Evolutionary conservation across 2,113 vertebrate species (phyloP), one percentile per base, ranked within the genome.

Genomic region (Phaethon lepturus): DNA sequence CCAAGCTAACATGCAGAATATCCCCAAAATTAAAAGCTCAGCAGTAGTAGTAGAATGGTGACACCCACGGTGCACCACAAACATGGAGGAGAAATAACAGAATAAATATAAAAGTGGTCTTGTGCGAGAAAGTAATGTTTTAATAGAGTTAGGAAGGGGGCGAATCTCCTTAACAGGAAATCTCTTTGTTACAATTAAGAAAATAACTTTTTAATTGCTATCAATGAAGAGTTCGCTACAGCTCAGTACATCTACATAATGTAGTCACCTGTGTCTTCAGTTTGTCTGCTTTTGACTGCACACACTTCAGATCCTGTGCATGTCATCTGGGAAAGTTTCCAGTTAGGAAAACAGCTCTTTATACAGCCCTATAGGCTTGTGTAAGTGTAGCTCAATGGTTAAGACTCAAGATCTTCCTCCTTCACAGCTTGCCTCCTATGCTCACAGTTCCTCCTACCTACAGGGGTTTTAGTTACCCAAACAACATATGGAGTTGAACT

Each of bases 61-160:
- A 68, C 38, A 73, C 3, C 10, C 44, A 64, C 2, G 2, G 28
- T 18, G 31, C 0, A 0, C 20, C 13, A 25, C 13, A 53, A 49
- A 95, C 73, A 45, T 5, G 9, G 15, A 80, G 10, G 4, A 31
- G 18, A 68, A 79, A n/a, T 28, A 13, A 28, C 24, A 50, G 67
- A 68, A 56, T 13, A 28, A 10, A 68, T 62, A 29, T 9, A 22
- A 49, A 71, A 64, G 4, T 8, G 69, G 9, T 20, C 35, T 16
- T 66, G 13, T 12, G 31, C 45, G n/a, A 78, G 45, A 86, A 86
- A 55, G 22, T 8, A 35, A 82, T 16, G 13, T 50, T 64, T 40
- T 68, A 63, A 62, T 2, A 76, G 20, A 6, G 20, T 59, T 38
- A 60, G 31, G 17, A 68, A 89, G 69, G 78, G 0, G 2, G 19